Evolutionary conservation across 2,797 vertebrate species (phyloP).

Genomic region (Neosilurus mollespiculum): DNA sequence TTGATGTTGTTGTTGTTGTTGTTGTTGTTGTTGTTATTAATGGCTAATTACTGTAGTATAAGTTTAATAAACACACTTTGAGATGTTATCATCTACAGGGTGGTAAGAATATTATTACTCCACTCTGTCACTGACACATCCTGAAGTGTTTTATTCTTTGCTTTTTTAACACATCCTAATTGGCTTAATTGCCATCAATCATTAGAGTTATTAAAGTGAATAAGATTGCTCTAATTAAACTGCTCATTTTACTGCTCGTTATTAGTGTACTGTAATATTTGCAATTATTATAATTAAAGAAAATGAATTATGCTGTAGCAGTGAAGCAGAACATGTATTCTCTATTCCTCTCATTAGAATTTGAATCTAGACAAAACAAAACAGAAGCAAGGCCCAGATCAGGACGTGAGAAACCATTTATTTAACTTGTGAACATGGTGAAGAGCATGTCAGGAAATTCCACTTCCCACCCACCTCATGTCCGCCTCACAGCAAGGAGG

Average conservation of each 20-base stretch:
- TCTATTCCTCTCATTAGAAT: not conserved
- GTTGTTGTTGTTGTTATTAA: too few relatives aligned
- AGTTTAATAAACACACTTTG: not conserved
- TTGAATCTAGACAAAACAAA: not conserved
- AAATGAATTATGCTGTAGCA: not conserved
- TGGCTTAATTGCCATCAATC: not conserved
- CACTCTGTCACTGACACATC: not conserved
- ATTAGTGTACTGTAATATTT: not conserved
- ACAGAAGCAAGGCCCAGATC: not conserved
- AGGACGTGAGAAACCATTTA: not conserved
- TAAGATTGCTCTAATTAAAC: not conserved
- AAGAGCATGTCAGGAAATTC: not conserved
- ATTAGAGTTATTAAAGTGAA: conserved; percentile 1
- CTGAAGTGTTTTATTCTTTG: not conserved
- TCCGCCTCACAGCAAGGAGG: too few relatives aligned
- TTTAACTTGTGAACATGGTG: not conserved
- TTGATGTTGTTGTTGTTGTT: too few relatives aligned
- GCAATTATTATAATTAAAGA: not conserved
- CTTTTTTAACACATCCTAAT: not conserved
- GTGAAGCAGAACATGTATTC: not conserved
- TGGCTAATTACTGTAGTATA: too few relatives aligned
- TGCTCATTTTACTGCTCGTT: not conserved
- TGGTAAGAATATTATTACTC: not conserved
- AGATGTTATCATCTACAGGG: not conserved
- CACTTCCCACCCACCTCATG: too few relatives aligned